These are phyloP conservation scores for Pitangus sulphuratus DNA, from an alignment of 2,797 vertebrate genomes.

Conservation along the genomic window DNA sequence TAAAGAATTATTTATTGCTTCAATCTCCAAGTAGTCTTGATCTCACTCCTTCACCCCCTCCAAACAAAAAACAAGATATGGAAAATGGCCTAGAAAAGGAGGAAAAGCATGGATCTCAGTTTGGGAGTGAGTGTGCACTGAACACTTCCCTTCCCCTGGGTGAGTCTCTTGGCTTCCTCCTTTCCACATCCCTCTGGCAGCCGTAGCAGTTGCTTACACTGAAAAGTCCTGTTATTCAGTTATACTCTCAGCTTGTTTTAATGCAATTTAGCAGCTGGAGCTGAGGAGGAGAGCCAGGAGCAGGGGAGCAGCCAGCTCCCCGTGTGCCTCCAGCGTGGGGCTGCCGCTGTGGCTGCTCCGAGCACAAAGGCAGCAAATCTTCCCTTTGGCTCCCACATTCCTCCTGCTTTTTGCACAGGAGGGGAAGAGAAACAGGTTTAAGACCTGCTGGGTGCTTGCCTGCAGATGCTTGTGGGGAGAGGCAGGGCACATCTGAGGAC, in stretches of 20 bases:
- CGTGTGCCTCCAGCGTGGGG: background rate
- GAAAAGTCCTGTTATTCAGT: background rate
- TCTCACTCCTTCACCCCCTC: background rate
- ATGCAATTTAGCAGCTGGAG: background rate
- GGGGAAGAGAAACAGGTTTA: background rate
- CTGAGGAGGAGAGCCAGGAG: background rate
- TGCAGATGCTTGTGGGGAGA: background rate
- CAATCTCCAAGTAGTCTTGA: background rate
- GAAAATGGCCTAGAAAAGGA: background rate
- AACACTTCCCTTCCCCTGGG: background rate
- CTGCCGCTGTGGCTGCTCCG: background rate
- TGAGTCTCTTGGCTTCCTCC: background rate
- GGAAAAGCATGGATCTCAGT: background rate
- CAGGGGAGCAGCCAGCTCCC: background rate
- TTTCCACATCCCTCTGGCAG: background rate
- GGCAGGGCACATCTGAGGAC: background rate
- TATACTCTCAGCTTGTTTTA: background rate
- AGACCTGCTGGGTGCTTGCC: background rate
- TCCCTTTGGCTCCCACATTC: background rate
- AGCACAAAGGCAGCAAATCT: background rate
- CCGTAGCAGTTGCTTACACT: background rate
- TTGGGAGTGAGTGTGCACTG: background rate
- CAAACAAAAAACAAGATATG: background rate
- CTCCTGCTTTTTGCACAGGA: background rate
- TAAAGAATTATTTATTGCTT: background rate